Conservation (phyloP, 2,888 invertebrate genomes). For the Meandrusa payeni region DNA sequence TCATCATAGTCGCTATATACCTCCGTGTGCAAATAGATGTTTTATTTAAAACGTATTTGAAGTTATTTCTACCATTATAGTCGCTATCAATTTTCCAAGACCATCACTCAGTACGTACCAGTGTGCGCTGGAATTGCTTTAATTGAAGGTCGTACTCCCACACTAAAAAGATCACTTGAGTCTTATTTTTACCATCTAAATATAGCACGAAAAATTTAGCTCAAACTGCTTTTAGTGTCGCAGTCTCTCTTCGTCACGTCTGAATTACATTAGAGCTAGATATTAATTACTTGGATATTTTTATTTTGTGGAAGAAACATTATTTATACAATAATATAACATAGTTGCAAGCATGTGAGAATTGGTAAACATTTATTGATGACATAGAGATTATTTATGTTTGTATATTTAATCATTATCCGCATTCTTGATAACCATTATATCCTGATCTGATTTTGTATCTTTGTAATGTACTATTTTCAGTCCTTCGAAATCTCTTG, state of each 20-base stretch:
- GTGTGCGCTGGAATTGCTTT: slow-evolving; percentile 43
- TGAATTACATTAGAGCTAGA: too few relatives aligned
- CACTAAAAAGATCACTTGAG: slow-evolving; percentile 57
- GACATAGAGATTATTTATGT: slow-evolving; percentile 20
- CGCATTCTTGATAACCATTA: slow-evolving; percentile 44
- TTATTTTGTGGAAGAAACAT: too few relatives aligned
- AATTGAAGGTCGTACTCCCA: slow-evolving; percentile 67
- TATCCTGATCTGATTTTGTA: slow-evolving; percentile 33
- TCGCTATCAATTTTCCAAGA: slow-evolving; percentile 7
- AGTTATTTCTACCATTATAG: slow-evolving; percentile 1
- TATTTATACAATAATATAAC: too few relatives aligned
- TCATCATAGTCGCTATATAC: slow-evolving; percentile 40
- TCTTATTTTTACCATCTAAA: slow-evolving; percentile 66
- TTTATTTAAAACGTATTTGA: slow-evolving; percentile 9
- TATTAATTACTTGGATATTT: too few relatives aligned
- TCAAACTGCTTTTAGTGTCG: slow-evolving; percentile 49
- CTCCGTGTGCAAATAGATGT: slow-evolving; percentile 35
- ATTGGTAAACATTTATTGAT: too few relatives aligned
- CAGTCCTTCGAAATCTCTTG: slow-evolving; percentile 13
- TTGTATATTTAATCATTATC: slow-evolving; percentile 36
- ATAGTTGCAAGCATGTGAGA: too few relatives aligned
- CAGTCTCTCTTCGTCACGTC: slow-evolving; percentile 24
- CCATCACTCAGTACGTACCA: slow-evolving; percentile 26
- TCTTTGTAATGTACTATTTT: slow-evolving; percentile 16
- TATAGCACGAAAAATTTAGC: slow-evolving; percentile 54